phyloP scores from a whole-genome alignment of 2,113 vertebrate species.

The Aegotheles bennettii region DNA sequence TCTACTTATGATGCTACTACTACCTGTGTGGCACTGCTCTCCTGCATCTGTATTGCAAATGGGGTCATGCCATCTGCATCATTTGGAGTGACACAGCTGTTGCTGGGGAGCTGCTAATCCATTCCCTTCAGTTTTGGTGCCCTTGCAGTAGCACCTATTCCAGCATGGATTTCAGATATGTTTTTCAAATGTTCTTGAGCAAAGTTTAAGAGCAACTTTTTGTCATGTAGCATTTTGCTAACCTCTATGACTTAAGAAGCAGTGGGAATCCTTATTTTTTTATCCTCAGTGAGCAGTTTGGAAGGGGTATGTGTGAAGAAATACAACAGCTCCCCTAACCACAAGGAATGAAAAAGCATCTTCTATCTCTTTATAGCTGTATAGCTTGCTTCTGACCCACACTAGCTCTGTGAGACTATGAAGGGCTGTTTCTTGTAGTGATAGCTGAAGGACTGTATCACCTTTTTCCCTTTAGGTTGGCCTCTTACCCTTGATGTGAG shows the following conservation, averaged over 20 bases:
- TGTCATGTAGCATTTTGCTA: neutral
- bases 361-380: neutral
- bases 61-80: neutral
- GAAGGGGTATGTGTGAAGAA: neutral
- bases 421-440: neutral
- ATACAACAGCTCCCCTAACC: neutral
- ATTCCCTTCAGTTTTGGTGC: neutral
- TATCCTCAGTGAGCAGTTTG: neutral
- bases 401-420: neutral
- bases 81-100: neutral
- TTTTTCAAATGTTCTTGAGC: neutral
- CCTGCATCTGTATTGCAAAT: neutral
- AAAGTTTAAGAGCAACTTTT: neutral
- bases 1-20: neutral
- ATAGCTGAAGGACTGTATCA: neutral
- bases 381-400: neutral
- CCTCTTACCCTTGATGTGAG: neutral
- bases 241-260: neutral
- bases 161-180: neutral
- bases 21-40: neutral
- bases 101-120: neutral
- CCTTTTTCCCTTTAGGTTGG: neutral
- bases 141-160: neutral
- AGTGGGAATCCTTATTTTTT: neutral
- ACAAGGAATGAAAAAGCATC: neutral